phyloP scores from a whole-genome alignment of 1,140 invertebrate genomes.

The Pogonognathellus flavescens region DNA sequence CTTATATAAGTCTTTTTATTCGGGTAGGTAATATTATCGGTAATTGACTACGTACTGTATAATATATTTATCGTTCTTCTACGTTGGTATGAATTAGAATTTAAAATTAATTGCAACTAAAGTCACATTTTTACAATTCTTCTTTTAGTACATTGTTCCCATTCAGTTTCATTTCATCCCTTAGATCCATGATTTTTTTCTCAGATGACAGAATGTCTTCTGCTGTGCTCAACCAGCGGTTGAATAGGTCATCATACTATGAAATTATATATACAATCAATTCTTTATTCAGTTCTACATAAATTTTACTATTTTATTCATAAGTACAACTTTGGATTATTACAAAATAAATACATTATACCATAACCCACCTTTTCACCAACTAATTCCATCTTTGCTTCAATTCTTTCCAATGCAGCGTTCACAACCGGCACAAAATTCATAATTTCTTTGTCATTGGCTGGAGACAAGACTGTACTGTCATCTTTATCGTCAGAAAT shows the following conservation, averaged over 20 bases:
- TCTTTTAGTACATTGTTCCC: not conserved
- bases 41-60: no score
- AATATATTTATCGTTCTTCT: no score
- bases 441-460: not conserved
- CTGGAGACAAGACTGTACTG: not conserved
- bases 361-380: constrained; percentile 11
- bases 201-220: not conserved
- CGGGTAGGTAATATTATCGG: no score
- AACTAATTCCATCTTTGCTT: not conserved
- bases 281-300: no score
- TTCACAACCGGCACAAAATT: constrained; percentile 9
- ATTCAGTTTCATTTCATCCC: not conserved
- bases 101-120: no score
- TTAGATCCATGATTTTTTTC: not conserved
- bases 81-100: no score
- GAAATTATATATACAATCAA: not conserved
- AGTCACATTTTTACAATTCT: not conserved
- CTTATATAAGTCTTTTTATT: no score
- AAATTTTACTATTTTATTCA: no score
- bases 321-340: no score
- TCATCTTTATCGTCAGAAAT: not conserved
- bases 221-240: not conserved
- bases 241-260: constrained; percentile 1
- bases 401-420: not conserved
- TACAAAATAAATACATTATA: no score